Base-by-base conservation (phyloP, 1,140 invertebrate species). In the Trichonephila clavata region DNA sequence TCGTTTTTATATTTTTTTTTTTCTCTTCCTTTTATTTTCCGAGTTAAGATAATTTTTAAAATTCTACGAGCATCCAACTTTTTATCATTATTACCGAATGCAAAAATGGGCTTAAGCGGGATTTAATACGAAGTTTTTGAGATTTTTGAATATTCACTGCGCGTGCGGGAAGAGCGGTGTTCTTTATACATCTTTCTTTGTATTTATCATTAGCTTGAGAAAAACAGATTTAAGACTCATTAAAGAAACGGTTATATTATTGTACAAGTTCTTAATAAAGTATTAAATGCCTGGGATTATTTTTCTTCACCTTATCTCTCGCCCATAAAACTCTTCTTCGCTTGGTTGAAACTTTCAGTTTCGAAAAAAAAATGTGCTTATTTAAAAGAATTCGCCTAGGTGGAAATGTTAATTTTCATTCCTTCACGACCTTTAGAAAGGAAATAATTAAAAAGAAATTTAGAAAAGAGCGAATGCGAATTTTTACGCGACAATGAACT, bases 121-220 rank as follows among this genome's bases (percentile, higher is more conserved):
- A 61, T 86, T 86, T 86, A 86, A 86, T 86, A 86, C 84, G 63
- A 86, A 63, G 59, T 63, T 86, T 61, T 32, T 60, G 60, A 86
- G 59, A 86, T 86, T 86, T n/a, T 63, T 86, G 84, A 57, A 60
- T 21, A 60, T 13, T 63, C 32, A 24, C 21, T 13, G 60, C 24
- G 20, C 24, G 27, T 39, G 14, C 32, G 60, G 57, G 27, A 27
- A 39, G 14, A 24, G 27, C 2, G 18, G 27, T 63, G 14, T 86
- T 63, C 59, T 39, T 63, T 86, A 24, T 39, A 32, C 8, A 20
- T 21, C 60, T 57, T 39, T 60, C 57, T 60, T 63, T 60, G 24
- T 39, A 86, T 63, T 63, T 86, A 60, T 86, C n/a, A 61, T 61
- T 63, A 60, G 27, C 27, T 63, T 21, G 27, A 39, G n/a, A 86